These are phyloP conservation scores for Lagria hirta DNA, from an alignment of 2,888 invertebrate species.

Conservation along the genomic window DNA sequence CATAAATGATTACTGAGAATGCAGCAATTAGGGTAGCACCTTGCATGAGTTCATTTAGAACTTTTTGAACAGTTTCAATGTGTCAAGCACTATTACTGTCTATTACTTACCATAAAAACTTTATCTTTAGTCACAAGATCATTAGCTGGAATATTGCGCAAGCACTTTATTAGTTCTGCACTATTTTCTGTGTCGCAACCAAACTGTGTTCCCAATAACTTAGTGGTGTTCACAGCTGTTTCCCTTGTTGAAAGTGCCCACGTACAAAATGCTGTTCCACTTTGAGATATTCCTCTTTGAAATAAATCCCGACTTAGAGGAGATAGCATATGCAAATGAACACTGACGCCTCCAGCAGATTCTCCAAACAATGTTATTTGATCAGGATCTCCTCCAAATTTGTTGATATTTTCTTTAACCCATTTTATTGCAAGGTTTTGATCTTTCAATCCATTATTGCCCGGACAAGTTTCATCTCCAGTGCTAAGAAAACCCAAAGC, in stretches of 20 bases:
- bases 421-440: constrained; percentile 51
- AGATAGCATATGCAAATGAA: constrained; percentile 52
- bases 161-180: constrained; percentile 61
- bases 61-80: too few species aligned
- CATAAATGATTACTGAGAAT: too few species aligned
- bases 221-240: constrained; percentile 61
- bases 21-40: too few species aligned
- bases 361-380: constrained; percentile 52
- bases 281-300: constrained; percentile 73
- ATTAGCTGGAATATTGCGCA: constrained; percentile 62
- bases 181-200: constrained; percentile 60
- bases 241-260: constrained; percentile 56
- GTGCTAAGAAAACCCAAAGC: constrained; percentile 51
- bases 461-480: constrained; percentile 50
- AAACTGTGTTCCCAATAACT: constrained; percentile 62
- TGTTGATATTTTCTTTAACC: constrained; percentile 48
- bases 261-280: constrained; percentile 64
- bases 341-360: constrained; percentile 53
- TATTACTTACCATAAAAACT: constrained; percentile 64
- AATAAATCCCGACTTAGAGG: constrained; percentile 60
- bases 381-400: constrained; percentile 51
- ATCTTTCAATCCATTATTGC: constrained; percentile 54
- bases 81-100: too few species aligned
- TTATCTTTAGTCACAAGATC: constrained; percentile 68
- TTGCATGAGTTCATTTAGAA: too few species aligned